phyloP scores from a whole-genome alignment of 2,797 vertebrate species.

The Selene dorsalis region DNA sequence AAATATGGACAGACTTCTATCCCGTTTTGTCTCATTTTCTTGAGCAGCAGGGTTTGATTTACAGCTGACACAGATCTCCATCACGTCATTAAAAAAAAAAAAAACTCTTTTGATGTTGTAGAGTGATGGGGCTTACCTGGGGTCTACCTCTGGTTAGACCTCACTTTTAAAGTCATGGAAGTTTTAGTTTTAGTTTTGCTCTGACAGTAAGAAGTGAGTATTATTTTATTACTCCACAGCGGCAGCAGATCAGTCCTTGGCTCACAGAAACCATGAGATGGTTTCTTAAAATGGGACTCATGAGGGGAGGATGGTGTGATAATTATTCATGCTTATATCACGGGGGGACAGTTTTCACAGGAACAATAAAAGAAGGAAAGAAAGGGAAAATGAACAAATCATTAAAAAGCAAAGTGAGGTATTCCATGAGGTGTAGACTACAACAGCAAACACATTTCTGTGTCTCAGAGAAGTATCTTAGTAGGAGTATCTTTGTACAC shows the following conservation, averaged over 20 bases:
- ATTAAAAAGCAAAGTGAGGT: background rate
- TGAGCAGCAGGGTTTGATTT: background rate
- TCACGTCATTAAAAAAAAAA: background rate
- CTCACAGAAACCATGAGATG: background rate
- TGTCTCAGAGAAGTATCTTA: background rate
- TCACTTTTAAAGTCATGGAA: slow-evolving; percentile 5
- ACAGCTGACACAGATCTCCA: background rate
- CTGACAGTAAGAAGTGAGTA: background rate
- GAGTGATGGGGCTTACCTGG: background rate
- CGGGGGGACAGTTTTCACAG: background rate
- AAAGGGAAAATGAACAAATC: background rate
- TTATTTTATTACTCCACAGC: slow-evolving; percentile 13
- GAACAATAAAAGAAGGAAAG: background rate
- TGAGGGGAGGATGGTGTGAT: background rate
- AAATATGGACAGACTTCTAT: background rate
- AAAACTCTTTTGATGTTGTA: background rate
- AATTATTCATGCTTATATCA: slow-evolving; percentile 3
- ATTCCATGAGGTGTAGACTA: background rate
- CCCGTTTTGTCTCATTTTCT: background rate
- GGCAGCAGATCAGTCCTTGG: slow-evolving; percentile 7
- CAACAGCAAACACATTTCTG: background rate
- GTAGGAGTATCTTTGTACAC: background rate
- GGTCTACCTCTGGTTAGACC: background rate
- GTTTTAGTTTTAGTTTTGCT: slow-evolving; percentile 1
- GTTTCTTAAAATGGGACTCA: background rate